A percentile compares a stretch with the other conserved stretches of the same genome.
Conservation (phyloP, 2,888 invertebrate genomes). For the Pristionchus arcanus region DNA sequence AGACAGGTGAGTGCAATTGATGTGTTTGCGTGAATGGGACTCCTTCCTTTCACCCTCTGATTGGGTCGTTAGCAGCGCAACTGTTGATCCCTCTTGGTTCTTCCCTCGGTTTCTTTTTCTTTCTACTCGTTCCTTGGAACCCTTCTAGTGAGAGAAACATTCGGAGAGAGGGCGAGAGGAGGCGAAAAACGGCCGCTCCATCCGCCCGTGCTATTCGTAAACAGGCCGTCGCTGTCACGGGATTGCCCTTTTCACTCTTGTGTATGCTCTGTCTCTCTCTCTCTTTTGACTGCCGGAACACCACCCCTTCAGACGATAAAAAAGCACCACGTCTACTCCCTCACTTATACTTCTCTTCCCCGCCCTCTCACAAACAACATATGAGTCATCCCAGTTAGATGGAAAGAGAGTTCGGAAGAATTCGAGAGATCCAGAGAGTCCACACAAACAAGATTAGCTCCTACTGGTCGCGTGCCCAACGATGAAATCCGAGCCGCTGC, state of each 20-base stretch:
- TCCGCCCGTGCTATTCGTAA: slow-evolving; percentile 23
- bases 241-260: slow-evolving; percentile 45
- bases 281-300: slow-evolving; percentile 12
- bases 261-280: neutral
- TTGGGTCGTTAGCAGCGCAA: neutral
- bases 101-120: neutral
- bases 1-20: neutral
- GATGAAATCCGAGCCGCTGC: neutral
- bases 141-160: slow-evolving; percentile 31
- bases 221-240: slow-evolving; percentile 32
- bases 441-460: neutral
- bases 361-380: neutral
- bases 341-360: neutral
- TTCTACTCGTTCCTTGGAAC: neutral
- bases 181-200: neutral
- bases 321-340: neutral
- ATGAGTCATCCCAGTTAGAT: neutral
- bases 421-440: neutral
- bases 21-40: neutral
- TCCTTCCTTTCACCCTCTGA: neutral
- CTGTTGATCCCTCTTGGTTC: slow-evolving; percentile 36
- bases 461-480: neutral
- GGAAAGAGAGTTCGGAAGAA: neutral
- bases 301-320: slow-evolving; percentile 2
- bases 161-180: neutral